These are phyloP conservation scores for Otocyon megalotis DNA, from an alignment of 2,113 vertebrate species.

Conservation along the genomic window DNA sequence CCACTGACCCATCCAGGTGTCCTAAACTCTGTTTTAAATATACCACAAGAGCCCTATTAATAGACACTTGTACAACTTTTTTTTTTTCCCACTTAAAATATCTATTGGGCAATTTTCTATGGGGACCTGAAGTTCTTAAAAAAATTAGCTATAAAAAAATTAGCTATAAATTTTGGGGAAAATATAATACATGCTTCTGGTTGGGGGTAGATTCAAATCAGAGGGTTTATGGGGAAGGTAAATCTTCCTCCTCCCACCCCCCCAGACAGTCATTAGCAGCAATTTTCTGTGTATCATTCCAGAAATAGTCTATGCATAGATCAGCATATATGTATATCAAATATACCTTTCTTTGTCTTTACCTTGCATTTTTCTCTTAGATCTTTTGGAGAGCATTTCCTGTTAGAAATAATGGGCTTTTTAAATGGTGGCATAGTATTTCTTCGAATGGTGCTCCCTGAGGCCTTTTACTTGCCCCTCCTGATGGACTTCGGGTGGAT, in stretches of 20 bases:
- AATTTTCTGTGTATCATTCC: background rate
- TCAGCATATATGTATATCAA: no score
- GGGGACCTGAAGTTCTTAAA: background rate
- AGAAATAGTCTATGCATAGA: background rate
- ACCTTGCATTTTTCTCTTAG: background rate
- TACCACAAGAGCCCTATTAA: background rate
- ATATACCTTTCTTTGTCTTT: background rate
- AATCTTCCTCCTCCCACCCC: background rate
- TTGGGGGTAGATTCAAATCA: background rate
- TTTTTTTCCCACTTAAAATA: background rate
- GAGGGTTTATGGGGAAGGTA: background rate
- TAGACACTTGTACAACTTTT: background rate
- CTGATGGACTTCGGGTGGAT: background rate
- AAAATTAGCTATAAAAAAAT: background rate
- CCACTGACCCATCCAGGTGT: no score
- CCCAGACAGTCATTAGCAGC: background rate
- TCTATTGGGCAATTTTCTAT: background rate
- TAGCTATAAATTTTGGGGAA: background rate
- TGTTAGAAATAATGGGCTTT: background rate
- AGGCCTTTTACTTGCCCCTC: background rate
- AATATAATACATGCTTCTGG: background rate
- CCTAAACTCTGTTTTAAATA: background rate
- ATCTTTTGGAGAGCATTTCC: background rate
- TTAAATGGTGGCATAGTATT: background rate
- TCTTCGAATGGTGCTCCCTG: background rate